phyloP scores from a whole-genome alignment of 2,888 invertebrate genomes.

The Lydus trimaculatus region DNA sequence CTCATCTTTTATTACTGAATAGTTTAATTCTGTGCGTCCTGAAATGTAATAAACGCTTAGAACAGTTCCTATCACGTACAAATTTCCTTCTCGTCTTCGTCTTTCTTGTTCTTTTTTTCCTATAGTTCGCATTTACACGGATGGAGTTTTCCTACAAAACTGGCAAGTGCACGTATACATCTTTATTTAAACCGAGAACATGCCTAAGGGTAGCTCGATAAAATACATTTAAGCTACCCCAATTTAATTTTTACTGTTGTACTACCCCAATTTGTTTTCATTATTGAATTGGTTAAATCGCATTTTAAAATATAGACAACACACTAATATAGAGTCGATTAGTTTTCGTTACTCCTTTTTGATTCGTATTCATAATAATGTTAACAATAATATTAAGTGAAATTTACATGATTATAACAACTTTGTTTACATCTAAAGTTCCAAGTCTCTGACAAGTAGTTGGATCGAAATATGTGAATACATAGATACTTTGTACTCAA shows the following conservation, averaged over 20 bases:
- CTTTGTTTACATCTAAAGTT: slow-evolving; percentile 9
- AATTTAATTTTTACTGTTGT: slow-evolving; percentile 45
- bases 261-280: slow-evolving; percentile 40
- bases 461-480: neutral
- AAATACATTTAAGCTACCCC: slow-evolving; percentile 44
- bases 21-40: neutral
- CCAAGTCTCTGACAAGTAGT: neutral
- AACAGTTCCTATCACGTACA: neutral
- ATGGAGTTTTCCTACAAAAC: slow-evolving; percentile 11
- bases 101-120: neutral
- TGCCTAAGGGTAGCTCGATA: slow-evolving; percentile 40
- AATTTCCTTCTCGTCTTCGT: neutral
- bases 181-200: slow-evolving; percentile 51
- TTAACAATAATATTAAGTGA: neutral
- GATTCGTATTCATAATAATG: neutral
- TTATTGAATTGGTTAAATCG: slow-evolving; percentile 38
- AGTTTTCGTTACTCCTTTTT: neutral
- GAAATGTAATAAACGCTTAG: neutral
- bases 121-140: neutral
- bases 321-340: neutral
- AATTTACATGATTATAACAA: neutral
- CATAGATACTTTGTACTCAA: neutral
- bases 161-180: slow-evolving; percentile 46
- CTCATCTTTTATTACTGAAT: neutral
- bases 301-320: slow-evolving; percentile 16